phyloP scores from a whole-genome alignment of 2,797 vertebrate species.

The Zalophus californianus region DNA sequence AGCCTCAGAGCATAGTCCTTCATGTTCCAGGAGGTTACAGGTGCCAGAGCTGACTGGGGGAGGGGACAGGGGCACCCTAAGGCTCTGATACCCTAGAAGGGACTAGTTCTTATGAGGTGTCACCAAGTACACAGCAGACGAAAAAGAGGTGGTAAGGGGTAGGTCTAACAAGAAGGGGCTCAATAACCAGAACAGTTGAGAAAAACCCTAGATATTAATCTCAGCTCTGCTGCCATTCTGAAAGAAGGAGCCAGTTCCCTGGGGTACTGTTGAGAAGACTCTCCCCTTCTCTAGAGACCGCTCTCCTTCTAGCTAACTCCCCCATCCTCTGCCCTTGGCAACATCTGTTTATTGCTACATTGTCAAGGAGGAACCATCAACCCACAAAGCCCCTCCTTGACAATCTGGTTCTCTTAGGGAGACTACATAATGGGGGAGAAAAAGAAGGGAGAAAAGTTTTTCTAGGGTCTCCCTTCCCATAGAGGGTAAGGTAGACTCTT shows the following conservation, averaged over 20 bases:
- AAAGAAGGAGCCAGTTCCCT: constrained; percentile 26
- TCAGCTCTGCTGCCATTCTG: constrained; percentile 49
- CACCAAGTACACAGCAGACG: constrained; percentile 64
- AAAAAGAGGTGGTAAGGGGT: constrained; percentile 47
- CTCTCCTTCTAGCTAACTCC: neutral
- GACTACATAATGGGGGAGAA: constrained; percentile 11
- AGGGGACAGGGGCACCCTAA: constrained; percentile 56
- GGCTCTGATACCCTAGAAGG: constrained; percentile 65
- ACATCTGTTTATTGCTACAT: constrained; percentile 79
- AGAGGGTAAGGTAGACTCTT: constrained; percentile 57
- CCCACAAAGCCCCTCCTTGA: neutral
- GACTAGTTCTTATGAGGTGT: constrained; percentile 68
- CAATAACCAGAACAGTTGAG: constrained; percentile 46
- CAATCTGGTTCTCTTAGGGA: constrained; percentile 62
- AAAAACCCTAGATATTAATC: constrained; percentile 32
- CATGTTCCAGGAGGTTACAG: constrained; percentile 68
- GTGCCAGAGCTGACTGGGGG: constrained; percentile 68
- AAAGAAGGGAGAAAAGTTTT: constrained; percentile 8
- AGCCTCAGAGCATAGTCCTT: constrained; percentile 76
- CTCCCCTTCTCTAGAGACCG: constrained; percentile 13
- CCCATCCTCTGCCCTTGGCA: constrained; percentile 50
- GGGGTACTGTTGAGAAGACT: neutral
- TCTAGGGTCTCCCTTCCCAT: constrained; percentile 39
- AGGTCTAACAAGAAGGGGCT: constrained; percentile 46
- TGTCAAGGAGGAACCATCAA: constrained; percentile 63